Conservation (phyloP, 2,113 vertebrate genomes). For the Athene cunicularia region DNA sequence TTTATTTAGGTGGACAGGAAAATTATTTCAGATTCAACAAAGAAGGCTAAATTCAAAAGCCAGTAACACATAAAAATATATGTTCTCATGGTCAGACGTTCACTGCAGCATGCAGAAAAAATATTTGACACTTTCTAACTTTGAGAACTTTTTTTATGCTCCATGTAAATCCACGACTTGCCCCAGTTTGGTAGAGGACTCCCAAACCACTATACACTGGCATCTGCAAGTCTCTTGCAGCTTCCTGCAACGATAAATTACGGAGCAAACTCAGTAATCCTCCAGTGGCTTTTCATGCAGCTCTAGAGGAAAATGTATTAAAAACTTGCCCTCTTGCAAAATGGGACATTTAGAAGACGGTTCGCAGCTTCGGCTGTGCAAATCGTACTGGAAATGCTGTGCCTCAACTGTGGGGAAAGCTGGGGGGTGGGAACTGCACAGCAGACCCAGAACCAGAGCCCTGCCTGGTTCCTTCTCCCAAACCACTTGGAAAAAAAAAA, state of each 20-base stretch:
- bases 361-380: background rate
- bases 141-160: background rate
- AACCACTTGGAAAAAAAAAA: background rate
- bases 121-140: background rate
- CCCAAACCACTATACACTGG: background rate
- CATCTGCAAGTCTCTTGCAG: background rate
- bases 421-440: accelerated
- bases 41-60: background rate
- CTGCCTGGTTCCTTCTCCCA: background rate
- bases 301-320: background rate
- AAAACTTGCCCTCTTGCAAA: background rate
- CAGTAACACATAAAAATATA: background rate
- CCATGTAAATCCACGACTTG: background rate
- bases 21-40: background rate
- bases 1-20: background rate
- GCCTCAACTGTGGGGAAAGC: background rate
- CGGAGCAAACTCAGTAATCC: background rate
- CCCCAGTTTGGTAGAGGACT: background rate
- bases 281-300: background rate
- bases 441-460: too few species aligned
- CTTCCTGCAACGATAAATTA: background rate
- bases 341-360: background rate
- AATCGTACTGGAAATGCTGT: background rate
- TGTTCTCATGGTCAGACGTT: background rate
- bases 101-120: background rate